These are phyloP conservation scores for Alviniconcha marisindica DNA, from an alignment of 1,140 invertebrate genomes.

Conservation along the genomic window DNA sequence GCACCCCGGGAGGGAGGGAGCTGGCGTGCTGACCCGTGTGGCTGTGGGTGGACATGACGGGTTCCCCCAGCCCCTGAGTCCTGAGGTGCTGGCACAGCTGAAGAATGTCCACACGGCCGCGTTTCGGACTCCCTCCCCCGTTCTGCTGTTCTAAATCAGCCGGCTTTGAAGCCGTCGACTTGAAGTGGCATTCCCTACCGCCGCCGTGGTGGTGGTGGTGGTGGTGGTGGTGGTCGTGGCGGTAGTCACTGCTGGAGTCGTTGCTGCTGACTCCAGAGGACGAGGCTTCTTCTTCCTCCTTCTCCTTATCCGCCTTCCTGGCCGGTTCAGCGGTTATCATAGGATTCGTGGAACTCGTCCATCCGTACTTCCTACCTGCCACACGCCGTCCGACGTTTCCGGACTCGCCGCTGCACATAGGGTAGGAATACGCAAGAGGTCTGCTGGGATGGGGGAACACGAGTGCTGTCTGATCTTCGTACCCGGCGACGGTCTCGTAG, in stretches of 20 bases:
- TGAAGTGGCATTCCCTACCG: background rate
- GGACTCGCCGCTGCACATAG: background rate
- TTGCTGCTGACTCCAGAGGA: background rate
- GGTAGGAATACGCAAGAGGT: background rate
- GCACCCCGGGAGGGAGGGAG: conserved; percentile 42
- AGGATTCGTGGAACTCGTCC: background rate
- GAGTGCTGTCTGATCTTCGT: too few relatives aligned
- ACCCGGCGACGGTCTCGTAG: too few relatives aligned
- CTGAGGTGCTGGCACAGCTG: conserved; percentile 47
- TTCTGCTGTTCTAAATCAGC: background rate
- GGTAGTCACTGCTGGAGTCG: background rate
- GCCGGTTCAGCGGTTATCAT: too few relatives aligned
- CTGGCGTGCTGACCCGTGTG: conserved; percentile 33
- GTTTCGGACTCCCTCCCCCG: background rate
- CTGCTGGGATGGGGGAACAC: background rate
- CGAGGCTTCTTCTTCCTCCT: background rate
- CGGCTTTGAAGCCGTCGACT: background rate
- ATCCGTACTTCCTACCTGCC: background rate
- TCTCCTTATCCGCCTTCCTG: background rate
- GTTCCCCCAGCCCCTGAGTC: conserved; percentile 46
- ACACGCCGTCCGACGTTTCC: background rate
- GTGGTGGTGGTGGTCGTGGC: background rate
- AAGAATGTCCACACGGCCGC: conserved; percentile 39
- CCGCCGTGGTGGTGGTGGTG: background rate
- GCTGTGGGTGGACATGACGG: conserved; percentile 31